Percentiles rank a stretch among this genome's conserved stretches.
phyloP scores from a whole-genome alignment of 1,140 invertebrate genomes.

The Oryctes rhinoceros region DNA sequence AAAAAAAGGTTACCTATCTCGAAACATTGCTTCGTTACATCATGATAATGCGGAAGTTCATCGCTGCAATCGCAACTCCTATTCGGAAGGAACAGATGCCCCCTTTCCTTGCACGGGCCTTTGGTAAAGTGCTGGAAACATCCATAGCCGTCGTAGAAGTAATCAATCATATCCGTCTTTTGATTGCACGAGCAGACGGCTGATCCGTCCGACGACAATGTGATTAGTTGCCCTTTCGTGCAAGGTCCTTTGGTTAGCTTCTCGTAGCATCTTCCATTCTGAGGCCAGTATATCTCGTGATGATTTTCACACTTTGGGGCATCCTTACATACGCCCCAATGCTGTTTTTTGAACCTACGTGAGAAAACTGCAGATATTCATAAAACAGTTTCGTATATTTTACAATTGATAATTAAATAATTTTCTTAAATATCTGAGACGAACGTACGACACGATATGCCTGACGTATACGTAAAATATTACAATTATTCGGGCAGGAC shows the following conservation, averaged over 20 bases:
- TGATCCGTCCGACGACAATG: constrained; percentile 64
- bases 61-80: constrained; percentile 75
- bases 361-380: constrained; percentile 28
- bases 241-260: constrained; percentile 76
- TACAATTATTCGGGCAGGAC: not conserved
- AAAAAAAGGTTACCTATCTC: constrained; percentile 70
- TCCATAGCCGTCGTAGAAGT: constrained; percentile 66
- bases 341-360: constrained; percentile 49
- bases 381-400: constrained; percentile 20
- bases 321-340: constrained; percentile 75
- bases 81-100: constrained; percentile 77
- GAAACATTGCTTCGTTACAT: constrained; percentile 73
- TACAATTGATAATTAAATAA: constrained; percentile 4
- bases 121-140: constrained; percentile 81
- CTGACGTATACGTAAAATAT: not conserved
- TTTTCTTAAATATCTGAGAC: not conserved
- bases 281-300: constrained; percentile 75
- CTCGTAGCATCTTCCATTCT: constrained; percentile 75
- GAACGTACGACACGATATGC: not conserved
- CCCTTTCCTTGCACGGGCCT: constrained; percentile 77
- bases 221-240: constrained; percentile 73
- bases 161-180: constrained; percentile 61
- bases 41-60: constrained; percentile 76
- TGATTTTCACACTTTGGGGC: constrained; percentile 68
- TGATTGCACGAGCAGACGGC: constrained; percentile 67